Evolutionary conservation across 2,888 invertebrate species (phyloP).

Genomic region (Conops quadrifasciatus): DNA sequence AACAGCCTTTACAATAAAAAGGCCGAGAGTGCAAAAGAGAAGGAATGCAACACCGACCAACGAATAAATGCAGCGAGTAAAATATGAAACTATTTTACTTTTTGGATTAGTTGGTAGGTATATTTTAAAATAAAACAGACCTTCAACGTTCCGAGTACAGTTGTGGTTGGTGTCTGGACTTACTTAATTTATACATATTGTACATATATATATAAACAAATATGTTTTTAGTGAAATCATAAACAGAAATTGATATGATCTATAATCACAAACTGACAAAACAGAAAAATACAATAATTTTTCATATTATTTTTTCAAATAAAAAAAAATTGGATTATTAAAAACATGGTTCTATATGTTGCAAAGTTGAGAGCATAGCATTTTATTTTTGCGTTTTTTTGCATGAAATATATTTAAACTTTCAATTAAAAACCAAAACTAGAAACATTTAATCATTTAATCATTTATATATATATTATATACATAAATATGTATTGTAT

Average conservation of each 20-base stretch:
- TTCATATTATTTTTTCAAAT: neutral
- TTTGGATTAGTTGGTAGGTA: no score
- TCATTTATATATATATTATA: constrained; percentile 39
- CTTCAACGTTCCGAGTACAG: neutral
- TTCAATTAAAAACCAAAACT: neutral
- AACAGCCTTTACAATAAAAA: neutral
- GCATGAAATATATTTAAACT: neutral
- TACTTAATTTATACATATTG: neutral
- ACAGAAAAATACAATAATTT: no score
- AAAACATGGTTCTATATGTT: no score
- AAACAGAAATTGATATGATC: no score
- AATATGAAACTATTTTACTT: neutral
- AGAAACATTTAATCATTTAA: constrained; percentile 13
- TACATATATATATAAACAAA: no score
- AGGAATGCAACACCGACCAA: neutral
- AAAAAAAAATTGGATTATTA: no score
- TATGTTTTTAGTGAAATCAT: no score
- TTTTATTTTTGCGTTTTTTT: neutral
- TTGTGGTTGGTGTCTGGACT: neutral
- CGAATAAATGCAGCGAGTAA: neutral
- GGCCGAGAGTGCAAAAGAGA: neutral
- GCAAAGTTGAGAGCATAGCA: neutral
- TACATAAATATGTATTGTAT: no score
- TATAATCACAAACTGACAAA: no score
- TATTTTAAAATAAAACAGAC: no score